phyloP scores from a whole-genome alignment of 2,888 invertebrate genomes.

The Elegia similella region DNA sequence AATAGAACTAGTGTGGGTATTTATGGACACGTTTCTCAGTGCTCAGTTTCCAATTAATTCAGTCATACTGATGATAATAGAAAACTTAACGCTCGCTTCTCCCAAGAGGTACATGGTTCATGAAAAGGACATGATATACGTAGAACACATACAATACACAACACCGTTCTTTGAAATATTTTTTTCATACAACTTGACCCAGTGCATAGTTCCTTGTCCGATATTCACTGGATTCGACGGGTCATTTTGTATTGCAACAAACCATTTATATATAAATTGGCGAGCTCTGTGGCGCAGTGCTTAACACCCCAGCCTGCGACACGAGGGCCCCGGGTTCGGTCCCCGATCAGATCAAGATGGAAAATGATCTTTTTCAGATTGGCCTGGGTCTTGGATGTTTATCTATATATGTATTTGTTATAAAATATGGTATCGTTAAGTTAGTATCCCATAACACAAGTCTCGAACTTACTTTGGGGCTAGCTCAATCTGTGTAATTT shows the following conservation, averaged over 20 bases:
- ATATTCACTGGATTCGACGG: conserved; percentile 59
- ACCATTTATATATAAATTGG: conserved; percentile 57
- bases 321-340: too few species aligned
- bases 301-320: too few species aligned
- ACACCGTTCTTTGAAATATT: conserved; percentile 56
- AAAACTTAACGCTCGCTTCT: conserved; percentile 46
- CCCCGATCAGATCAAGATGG: too few species aligned
- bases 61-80: conserved; percentile 43
- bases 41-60: conserved; percentile 56
- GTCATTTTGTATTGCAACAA: conserved; percentile 59
- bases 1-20: conserved; percentile 48
- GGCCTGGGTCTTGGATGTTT: too few species aligned
- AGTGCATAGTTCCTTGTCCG: conserved; percentile 45
- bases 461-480: too few species aligned
- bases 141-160: conserved; percentile 57
- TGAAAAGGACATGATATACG: conserved; percentile 52
- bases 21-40: conserved; percentile 47
- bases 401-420: too few species aligned
- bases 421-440: too few species aligned
- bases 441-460: too few species aligned
- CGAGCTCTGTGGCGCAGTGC: too few species aligned
- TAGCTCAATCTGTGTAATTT: too few species aligned
- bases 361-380: too few species aligned
- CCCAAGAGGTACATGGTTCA: conserved; percentile 53
- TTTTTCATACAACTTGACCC: conserved; percentile 52